Percentiles rank a stretch among this genome's conserved stretches.
Conservation (phyloP, 2,113 vertebrate species). For the Sylvia atricapilla region DNA sequence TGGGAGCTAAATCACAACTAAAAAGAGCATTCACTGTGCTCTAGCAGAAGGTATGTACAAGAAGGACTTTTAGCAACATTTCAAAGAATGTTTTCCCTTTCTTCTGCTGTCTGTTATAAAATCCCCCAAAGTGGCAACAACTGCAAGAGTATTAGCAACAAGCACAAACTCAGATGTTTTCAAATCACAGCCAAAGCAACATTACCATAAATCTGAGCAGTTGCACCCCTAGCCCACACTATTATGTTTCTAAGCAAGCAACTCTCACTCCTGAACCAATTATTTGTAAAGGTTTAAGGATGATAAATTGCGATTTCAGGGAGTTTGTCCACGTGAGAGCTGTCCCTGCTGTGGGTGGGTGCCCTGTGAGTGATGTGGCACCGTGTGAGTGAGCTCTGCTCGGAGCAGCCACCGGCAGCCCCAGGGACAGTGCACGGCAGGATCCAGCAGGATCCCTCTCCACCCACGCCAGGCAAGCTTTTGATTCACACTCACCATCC, state of each 20-base stretch:
- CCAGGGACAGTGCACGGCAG: not conserved
- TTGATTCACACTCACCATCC: not conserved
- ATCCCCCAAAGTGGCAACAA: not conserved
- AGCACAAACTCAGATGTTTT: not conserved
- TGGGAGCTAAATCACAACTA: not conserved
- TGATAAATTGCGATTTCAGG: accelerated
- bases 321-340: not conserved
- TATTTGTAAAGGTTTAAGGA: not conserved
- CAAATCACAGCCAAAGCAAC: not conserved
- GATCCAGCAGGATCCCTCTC: not conserved
- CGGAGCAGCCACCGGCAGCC: not conserved
- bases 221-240: not conserved
- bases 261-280: not conserved
- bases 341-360: not conserved
- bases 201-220: not conserved
- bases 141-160: not conserved
- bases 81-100: not conserved
- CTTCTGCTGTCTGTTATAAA: not conserved
- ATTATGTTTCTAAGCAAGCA: not conserved
- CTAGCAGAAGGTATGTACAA: not conserved
- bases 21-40: not conserved
- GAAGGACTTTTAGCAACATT: not conserved
- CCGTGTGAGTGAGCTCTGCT: accelerated
- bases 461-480: not conserved
- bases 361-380: not conserved